Conservation (phyloP, 2,797 vertebrate species). For the Ptychadena robeensis region DNA sequence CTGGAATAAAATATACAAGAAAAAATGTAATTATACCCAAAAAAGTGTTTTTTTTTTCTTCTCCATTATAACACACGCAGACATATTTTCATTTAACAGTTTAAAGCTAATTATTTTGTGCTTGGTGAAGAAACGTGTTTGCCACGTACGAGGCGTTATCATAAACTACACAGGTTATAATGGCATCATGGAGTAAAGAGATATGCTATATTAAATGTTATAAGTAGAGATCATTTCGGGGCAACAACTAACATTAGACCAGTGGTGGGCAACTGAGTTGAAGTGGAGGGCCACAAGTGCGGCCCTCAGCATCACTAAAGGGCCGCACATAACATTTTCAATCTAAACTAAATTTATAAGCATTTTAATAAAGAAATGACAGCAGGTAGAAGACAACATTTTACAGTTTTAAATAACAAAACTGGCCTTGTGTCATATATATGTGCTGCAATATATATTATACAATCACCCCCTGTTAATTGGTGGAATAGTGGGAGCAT, state of each 20-base stretch:
- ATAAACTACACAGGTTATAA: background rate
- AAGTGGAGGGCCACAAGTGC: too few species aligned
- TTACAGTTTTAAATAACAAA: too few species aligned
- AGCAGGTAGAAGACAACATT: too few species aligned
- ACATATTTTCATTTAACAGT: background rate
- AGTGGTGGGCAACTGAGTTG: too few species aligned
- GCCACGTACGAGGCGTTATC: background rate
- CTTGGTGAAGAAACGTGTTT: background rate
- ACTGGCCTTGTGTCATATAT: too few species aligned
- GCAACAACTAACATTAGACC: background rate
- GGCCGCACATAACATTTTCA: too few species aligned
- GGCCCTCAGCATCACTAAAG: too few species aligned
- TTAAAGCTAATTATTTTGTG: background rate
- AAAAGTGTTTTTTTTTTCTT: background rate
- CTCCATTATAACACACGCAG: background rate
- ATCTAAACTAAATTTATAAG: too few species aligned
- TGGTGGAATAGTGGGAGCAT: too few species aligned
- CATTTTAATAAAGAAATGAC: too few species aligned
- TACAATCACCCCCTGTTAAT: too few species aligned
- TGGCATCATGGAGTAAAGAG: background rate
- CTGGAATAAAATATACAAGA: conserved; percentile 20
- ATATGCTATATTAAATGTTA: background rate
- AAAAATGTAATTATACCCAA: conserved; percentile 18
- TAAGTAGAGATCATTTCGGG: background rate
- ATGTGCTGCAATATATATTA: too few species aligned